Evolutionary conservation across 1,140 invertebrate genomes (phyloP), one percentile per base, ranked within the genome.

Genomic region (Cyclargus thomasi): DNA sequence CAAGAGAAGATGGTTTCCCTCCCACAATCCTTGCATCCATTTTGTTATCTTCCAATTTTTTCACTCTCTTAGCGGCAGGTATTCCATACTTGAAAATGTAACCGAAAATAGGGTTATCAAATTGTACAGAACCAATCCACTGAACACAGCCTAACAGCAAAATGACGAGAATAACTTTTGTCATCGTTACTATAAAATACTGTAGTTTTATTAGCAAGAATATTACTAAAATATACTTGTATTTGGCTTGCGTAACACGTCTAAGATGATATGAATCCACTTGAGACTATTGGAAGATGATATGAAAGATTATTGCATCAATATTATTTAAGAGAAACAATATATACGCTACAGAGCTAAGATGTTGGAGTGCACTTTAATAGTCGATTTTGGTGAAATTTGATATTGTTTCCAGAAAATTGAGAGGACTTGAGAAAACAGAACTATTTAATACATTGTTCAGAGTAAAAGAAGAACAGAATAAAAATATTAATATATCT

Each of bases 81-180:
- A 73, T 70, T 63, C 80, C 76, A 63, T 70, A 67, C 62, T 72
- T 76, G 11, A 63, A 64, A n/a, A 79, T 64, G 63, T 81, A 81
- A 11, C 71, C 71, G 65, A 74, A 78, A 53, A 74, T 74, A 4
- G 75, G 75, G 39, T 70, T 73, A 8, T 47, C 39, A 14, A 8
- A 7, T 1, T 8, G 1, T 14, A 47, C 14, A 16, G 18, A 20
- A 20, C 5, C 21, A 10, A 20, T 59, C 1, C 14, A 2, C 18
- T 5, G 18, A 59, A 21, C 18, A 59, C 1, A 18, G 10, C 55
- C 18, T 11, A 59, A 20, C 2, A 59, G 18, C 8, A 59, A 7
- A 20, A 20, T 21, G 21, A 59, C 10, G 17, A 36, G 67, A 2
- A 47, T 47, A 47, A 14, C 3, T 47, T 47, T 47, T 16, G 14